Conservation (phyloP, 92 coral and sea anemone genomes). For the Parazoanthus atlanticus region DNA sequence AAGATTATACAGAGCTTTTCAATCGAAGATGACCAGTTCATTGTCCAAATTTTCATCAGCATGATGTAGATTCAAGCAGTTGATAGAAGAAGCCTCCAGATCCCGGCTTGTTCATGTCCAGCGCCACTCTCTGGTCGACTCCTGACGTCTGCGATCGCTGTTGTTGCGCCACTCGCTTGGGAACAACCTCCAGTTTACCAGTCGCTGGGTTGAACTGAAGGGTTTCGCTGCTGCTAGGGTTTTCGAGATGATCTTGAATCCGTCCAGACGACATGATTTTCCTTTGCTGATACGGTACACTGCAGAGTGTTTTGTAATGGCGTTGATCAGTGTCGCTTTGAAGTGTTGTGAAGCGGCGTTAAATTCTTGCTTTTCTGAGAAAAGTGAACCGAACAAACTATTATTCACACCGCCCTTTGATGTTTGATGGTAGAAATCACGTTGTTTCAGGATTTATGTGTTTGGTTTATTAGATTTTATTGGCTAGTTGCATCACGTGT, state of each 20-base stretch:
- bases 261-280: conserved; percentile 8
- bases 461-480: neutral
- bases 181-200: conserved; percentile 73
- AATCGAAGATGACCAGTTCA: no score
- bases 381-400: neutral
- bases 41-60: neutral
- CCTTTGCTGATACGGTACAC: neutral
- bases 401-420: neutral
- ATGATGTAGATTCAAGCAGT: neutral
- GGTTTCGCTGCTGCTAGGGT: conserved; percentile 44
- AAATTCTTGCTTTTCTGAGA: neutral
- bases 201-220: conserved; percentile 80
- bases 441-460: neutral
- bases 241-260: conserved; percentile 52
- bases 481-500: neutral
- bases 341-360: neutral
- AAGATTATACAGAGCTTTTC: no score
- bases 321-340: neutral
- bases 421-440: no score
- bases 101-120: conserved; percentile 78
- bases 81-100: conserved; percentile 69
- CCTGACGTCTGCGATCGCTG: conserved; percentile 15
- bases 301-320: neutral
- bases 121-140: conserved; percentile 49
- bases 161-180: conserved; percentile 40